phyloP scores from a whole-genome alignment of 2,113 vertebrate genomes.

The Aramus guarauna region DNA sequence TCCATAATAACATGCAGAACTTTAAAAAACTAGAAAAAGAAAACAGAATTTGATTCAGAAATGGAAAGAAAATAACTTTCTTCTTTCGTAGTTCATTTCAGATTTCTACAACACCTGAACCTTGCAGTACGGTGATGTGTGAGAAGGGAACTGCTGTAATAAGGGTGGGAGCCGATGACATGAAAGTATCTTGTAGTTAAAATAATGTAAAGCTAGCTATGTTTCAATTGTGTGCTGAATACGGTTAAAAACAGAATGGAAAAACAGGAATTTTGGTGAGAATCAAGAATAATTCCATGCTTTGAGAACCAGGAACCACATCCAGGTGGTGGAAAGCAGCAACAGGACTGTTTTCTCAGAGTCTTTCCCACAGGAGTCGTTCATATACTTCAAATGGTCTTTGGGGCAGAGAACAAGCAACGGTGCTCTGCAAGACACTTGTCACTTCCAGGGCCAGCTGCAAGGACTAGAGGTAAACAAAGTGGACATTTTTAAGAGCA shows the following conservation, averaged over 20 bases:
- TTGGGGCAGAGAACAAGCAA: neutral
- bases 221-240: neutral
- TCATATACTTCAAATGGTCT: neutral
- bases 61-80: neutral
- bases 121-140: neutral
- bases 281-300: neutral
- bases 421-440: fast-evolving
- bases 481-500: neutral
- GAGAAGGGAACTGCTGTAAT: neutral
- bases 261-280: neutral
- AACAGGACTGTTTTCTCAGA: neutral
- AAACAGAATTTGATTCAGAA: neutral
- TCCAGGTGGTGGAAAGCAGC: neutral
- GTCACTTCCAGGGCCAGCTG: neutral
- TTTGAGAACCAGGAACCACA: neutral
- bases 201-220: neutral
- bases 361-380: fast-evolving
- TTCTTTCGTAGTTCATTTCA: neutral
- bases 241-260: neutral
- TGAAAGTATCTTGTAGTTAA: neutral
- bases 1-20: neutral
- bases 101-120: neutral
- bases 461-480: neutral
- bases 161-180: neutral
- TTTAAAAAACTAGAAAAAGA: neutral